These are phyloP conservation scores for Micoletzkya japonica DNA, from an alignment of 2,888 invertebrate species.

Conservation along the genomic window DNA sequence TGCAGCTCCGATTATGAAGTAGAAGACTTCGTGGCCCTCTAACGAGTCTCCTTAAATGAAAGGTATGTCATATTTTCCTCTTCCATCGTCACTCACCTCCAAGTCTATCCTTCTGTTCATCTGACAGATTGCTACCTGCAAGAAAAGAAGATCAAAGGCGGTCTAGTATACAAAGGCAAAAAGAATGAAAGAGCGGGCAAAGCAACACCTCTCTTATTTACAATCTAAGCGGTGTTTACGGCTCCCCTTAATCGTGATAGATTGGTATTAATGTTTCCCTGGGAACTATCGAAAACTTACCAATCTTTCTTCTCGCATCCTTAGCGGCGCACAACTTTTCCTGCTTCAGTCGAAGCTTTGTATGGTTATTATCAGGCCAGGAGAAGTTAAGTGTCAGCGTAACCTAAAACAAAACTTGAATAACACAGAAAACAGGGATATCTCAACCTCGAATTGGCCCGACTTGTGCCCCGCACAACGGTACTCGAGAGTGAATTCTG, in stretches of 20 bases:
- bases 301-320: conserved; percentile 43
- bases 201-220: too few relatives aligned
- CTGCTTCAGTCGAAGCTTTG: conserved; percentile 41
- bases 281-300: too few relatives aligned
- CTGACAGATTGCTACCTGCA: too few relatives aligned
- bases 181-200: too few relatives aligned
- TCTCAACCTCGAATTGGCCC: conserved; percentile 56
- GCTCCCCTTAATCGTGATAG: too few relatives aligned
- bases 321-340: conserved; percentile 45
- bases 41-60: conserved; percentile 28
- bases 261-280: too few relatives aligned
- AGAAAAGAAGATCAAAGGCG: too few relatives aligned
- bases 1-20: conserved; percentile 38
- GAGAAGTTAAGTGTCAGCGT: conserved; percentile 40
- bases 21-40: conserved; percentile 32
- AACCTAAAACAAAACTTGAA: background rate
- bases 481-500: conserved; percentile 60
- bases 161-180: too few relatives aligned
- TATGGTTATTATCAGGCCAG: conserved; percentile 35
- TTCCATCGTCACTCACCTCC: too few relatives aligned
- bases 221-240: too few relatives aligned
- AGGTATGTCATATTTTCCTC: background rate
- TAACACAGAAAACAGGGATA: background rate
- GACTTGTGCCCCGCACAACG: conserved; percentile 58
- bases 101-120: too few relatives aligned